Evolutionary conservation across 2,888 invertebrate genomes (phyloP), one percentile per base, ranked within the genome.

Genomic region (Trissoscelio sp.): DNA sequence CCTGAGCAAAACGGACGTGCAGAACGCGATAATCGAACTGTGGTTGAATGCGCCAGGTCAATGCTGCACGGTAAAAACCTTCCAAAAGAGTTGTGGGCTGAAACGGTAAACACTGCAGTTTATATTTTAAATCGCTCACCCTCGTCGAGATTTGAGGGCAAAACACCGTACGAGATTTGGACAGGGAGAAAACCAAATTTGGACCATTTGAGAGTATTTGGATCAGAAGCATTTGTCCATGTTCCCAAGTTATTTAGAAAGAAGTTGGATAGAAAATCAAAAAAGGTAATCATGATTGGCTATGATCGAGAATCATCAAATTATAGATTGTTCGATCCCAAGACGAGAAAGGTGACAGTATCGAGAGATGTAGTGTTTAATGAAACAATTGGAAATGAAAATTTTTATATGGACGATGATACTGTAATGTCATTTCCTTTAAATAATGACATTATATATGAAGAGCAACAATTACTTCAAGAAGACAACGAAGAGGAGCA

Each of bases 21-120:
- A 0, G 81, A 84, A 9, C 22, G 81, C 2, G 80, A 72, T 2
- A 85, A 83, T 48, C 34, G 84, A 1, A 83, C 83, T 4, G 80
- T 84, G 3, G 55, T 83, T 2, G 82, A 83, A 48, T 31, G 75
- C 34, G 70, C 83, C 1, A 44, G 83, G 11, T 79, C 81, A 3
- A 81, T 85, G 84, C 11, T 85, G 0, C 48, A 62, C 3, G 79
- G 72, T 6, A 74, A 74, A 20, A 14, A 66, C 6, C 28, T 84
- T 0, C 79, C 82, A 7, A 22, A 14, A 3, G 46, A 2, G 0
- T 18, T 84, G 18, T 85, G 85, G 24, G 24, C 24, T 0, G 88
- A 91, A 77, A 84, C 84, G 0, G 80, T 80, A 0, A 81, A 72
- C 18, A 81, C 81, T 7, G 79, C 82, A 1, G 87, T 88, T 57